Conservation (phyloP, 2,888 invertebrate species). For the Biston betularia region DNA sequence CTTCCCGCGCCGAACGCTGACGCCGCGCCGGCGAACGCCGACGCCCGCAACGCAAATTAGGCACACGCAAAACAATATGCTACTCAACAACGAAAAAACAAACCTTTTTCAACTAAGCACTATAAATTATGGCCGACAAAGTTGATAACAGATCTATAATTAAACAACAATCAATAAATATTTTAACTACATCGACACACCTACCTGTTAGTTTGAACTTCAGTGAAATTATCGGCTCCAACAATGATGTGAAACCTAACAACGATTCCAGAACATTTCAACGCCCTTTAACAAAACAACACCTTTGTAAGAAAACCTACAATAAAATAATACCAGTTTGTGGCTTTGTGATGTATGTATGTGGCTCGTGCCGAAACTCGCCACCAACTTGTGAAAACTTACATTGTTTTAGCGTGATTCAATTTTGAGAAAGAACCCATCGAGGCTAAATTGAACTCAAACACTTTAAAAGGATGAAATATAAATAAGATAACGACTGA, state of each 20-base stretch:
- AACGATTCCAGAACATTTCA: slow-evolving; percentile 36
- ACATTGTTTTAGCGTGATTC: slow-evolving; percentile 7
- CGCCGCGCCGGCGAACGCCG: slow-evolving; percentile 52
- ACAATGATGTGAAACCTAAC: slow-evolving; percentile 36
- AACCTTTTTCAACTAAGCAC: slow-evolving; percentile 9
- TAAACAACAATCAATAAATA: slow-evolving; percentile 27
- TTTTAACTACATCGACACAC: slow-evolving; percentile 25
- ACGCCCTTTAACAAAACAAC: slow-evolving; percentile 27
- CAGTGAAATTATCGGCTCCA: slow-evolving; percentile 22
- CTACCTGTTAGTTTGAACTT: slow-evolving; percentile 28
- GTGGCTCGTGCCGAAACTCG: slow-evolving; percentile 28
- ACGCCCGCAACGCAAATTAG: slow-evolving; percentile 58
- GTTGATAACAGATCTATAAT: slow-evolving; percentile 26
- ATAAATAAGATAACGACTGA: background rate
- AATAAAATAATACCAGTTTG: slow-evolving; percentile 6
- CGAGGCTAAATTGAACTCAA: slow-evolving; percentile 7
- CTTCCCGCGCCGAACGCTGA: slow-evolving; percentile 69
- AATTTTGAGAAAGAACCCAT: slow-evolving; percentile 11
- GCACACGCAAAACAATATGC: slow-evolving; percentile 61
- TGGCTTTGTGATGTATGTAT: slow-evolving; percentile 21
- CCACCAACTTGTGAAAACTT: slow-evolving; percentile 20
- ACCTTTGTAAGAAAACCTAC: slow-evolving; percentile 30
- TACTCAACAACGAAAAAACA: slow-evolving; percentile 10
- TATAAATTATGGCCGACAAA: slow-evolving; percentile 16
- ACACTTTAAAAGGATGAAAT: background rate